Evolutionary conservation across 2,113 vertebrate species (phyloP).

Genomic region (Brachypteracias leptosomus): DNA sequence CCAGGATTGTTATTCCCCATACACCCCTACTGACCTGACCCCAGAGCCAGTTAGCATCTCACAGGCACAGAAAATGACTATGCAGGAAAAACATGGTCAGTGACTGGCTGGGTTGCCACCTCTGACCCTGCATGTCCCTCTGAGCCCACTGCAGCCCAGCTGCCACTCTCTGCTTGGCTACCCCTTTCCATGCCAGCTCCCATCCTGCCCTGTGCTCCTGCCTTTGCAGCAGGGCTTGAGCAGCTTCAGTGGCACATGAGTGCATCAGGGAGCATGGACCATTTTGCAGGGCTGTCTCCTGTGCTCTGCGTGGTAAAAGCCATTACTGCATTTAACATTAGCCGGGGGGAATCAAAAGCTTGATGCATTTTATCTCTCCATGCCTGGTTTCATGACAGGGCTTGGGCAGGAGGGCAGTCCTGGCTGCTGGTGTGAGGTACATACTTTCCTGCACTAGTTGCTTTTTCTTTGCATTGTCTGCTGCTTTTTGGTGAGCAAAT

Average conservation of each 20-base stretch:
- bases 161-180: accelerated
- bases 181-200: neutral
- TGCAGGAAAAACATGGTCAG: accelerated
- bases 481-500: neutral
- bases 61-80: neutral
- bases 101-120: neutral
- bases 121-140: accelerated
- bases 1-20: neutral
- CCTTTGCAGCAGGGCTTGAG: neutral
- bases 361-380: neutral
- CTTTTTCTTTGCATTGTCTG: neutral
- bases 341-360: neutral
- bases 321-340: neutral
- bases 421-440: neutral
- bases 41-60: neutral
- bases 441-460: neutral
- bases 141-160: neutral
- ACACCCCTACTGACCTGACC: accelerated
- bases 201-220: neutral
- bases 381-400: neutral
- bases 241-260: neutral
- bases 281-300: neutral
- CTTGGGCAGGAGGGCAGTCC: neutral
- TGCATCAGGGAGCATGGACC: neutral
- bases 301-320: neutral